Conservation (phyloP, 2,113 vertebrate species). For the Myotis davidii region DNA sequence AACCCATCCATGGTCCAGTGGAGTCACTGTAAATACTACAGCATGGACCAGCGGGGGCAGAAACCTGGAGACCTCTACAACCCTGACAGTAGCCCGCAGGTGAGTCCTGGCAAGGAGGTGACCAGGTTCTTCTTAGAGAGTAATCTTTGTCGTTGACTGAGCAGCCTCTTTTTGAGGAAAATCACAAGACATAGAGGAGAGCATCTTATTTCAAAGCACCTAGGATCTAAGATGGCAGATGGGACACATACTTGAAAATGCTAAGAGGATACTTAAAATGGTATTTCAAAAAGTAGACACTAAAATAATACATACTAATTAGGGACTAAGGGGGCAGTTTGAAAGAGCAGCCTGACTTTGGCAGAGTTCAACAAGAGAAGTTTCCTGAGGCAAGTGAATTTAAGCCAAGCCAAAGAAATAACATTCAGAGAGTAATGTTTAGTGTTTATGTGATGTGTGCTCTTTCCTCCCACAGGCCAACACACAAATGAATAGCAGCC, state of each 20-base stretch:
- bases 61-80: slow-evolving; percentile 95
- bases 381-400: not conserved
- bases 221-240: slow-evolving; percentile 13
- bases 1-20: slow-evolving; percentile 96
- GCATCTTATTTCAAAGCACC: slow-evolving; percentile 22
- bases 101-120: slow-evolving; percentile 71
- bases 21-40: slow-evolving; percentile 99
- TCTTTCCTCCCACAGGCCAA: slow-evolving; percentile 85
- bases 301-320: slow-evolving; percentile 32
- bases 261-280: slow-evolving; percentile 33
- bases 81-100: slow-evolving; percentile 92
- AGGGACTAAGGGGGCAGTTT: not conserved
- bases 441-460: not conserved
- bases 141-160: not conserved
- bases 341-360: not conserved
- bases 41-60: slow-evolving; percentile 94
- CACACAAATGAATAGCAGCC: slow-evolving; percentile 94
- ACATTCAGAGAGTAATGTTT: not conserved
- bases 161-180: not conserved
- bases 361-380: not conserved
- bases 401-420: not conserved
- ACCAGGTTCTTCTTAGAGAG: not conserved
- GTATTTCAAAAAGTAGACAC: not conserved
- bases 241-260: not conserved
- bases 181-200: not conserved